phyloP scores from a whole-genome alignment of 2,888 invertebrate genomes.

The Lasioglossum morio region DNA sequence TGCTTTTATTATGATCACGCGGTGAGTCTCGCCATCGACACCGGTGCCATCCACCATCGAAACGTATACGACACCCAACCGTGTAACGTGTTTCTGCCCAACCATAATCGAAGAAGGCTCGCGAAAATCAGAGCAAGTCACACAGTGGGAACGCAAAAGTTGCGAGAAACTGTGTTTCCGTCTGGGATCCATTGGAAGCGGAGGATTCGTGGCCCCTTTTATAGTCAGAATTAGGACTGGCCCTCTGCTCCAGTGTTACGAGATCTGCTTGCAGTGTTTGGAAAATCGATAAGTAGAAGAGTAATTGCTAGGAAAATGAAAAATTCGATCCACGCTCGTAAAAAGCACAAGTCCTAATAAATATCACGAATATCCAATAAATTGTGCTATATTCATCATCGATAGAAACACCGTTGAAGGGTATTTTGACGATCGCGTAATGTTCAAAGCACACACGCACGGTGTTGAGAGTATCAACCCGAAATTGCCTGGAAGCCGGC shows the following conservation, averaged over 20 bases:
- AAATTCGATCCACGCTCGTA: not conserved
- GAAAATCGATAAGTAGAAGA: not conserved
- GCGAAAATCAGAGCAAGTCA: not conserved
- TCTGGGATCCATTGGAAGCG: not conserved
- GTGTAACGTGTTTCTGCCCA: not conserved
- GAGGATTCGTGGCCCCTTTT: not conserved
- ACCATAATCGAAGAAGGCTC: constrained; percentile 1
- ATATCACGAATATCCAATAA: not conserved
- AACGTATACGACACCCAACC: not conserved
- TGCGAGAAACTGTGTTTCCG: not conserved
- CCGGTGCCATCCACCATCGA: constrained; percentile 47
- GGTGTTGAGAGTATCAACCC: constrained; percentile 38
- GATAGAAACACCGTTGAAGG: constrained; percentile 28
- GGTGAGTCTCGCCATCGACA: constrained; percentile 39
- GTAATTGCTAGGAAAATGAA: not conserved
- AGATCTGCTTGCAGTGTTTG: not conserved
- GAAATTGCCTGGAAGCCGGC: constrained; percentile 57
- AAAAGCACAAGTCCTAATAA: not conserved
- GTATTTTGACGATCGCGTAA: constrained; percentile 33
- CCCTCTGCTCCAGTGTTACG: not conserved
- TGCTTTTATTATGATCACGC: constrained; percentile 48
- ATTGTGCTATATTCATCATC: not conserved
- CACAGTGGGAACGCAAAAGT: not conserved
- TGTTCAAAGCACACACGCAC: constrained; percentile 59
- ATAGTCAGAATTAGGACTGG: not conserved